Evolutionary conservation across 2,113 vertebrate genomes (phyloP).

Genomic region (Calidris pugnax): DNA sequence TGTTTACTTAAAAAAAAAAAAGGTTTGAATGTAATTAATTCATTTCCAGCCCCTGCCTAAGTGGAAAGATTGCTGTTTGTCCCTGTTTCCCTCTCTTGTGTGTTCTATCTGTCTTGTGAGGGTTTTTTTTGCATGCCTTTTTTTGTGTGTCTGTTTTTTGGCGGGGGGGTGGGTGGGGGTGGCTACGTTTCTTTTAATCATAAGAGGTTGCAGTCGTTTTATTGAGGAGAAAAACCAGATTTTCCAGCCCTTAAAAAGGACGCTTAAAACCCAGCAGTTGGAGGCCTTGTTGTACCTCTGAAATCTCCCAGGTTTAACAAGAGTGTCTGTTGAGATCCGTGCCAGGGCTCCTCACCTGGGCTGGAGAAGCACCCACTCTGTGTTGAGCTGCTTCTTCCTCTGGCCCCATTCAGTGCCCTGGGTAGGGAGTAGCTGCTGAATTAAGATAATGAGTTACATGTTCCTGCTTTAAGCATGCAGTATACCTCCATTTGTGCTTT

Average conservation of each 20-base stretch:
- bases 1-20: not conserved
- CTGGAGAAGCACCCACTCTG: not conserved
- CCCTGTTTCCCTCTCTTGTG: not conserved
- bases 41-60: not conserved
- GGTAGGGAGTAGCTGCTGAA: not conserved
- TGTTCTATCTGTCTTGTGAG: not conserved
- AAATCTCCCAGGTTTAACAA: not conserved
- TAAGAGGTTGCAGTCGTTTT: not conserved
- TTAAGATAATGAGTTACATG: not conserved
- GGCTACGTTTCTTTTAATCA: not conserved
- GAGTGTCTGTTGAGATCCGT: fast-evolving
- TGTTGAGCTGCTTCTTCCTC: not conserved
- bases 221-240: not conserved
- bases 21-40: not conserved
- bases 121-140: not conserved
- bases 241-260: not conserved
- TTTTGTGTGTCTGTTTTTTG: no score
- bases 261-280: not conserved
- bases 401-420: fast-evolving
- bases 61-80: not conserved
- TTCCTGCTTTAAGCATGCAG: not conserved
- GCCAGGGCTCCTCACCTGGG: not conserved
- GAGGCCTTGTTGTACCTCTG: not conserved
- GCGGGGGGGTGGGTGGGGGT: no score
- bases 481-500: not conserved